phyloP scores from a whole-genome alignment of 2,797 vertebrate genomes.

The Molossus alvarezi region DNA sequence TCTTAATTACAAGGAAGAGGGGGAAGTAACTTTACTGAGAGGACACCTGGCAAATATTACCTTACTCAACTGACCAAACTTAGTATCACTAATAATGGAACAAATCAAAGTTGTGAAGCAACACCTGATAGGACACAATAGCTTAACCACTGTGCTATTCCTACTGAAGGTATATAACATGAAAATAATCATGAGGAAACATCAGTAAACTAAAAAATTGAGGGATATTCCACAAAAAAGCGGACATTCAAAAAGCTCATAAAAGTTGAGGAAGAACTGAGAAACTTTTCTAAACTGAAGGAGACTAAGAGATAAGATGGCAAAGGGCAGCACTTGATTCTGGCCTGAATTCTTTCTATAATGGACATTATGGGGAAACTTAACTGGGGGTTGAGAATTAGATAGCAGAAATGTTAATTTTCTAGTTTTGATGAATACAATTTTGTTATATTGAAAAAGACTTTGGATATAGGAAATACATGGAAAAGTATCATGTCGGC shows the following conservation, averaged over 20 bases:
- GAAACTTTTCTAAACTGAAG: not conserved
- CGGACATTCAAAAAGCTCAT: slow-evolving; percentile 40
- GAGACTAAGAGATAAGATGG: not conserved
- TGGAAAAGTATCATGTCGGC: not conserved
- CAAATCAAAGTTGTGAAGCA: not conserved
- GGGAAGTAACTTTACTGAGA: not conserved
- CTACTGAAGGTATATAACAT: not conserved
- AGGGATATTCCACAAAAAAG: slow-evolving; percentile 21
- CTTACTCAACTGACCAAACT: not conserved
- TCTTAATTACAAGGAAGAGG: not conserved
- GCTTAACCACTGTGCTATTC: not conserved
- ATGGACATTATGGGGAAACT: not conserved
- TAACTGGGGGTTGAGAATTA: not conserved
- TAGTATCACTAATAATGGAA: not conserved
- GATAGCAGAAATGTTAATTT: not conserved
- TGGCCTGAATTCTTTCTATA: not conserved
- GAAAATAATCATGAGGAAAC: not conserved
- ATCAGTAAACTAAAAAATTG: not conserved
- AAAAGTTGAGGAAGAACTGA: slow-evolving; percentile 42
- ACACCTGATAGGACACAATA: not conserved
- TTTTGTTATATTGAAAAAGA: not conserved
- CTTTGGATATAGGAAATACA: not conserved
- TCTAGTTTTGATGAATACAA: not conserved
- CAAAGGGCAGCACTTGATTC: not conserved
- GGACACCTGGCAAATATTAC: not conserved